Percentiles rank a stretch among this genome's conserved stretches.
Conservation (phyloP, 2,888 invertebrate species). For the Sabellastarte sp. region DNA sequence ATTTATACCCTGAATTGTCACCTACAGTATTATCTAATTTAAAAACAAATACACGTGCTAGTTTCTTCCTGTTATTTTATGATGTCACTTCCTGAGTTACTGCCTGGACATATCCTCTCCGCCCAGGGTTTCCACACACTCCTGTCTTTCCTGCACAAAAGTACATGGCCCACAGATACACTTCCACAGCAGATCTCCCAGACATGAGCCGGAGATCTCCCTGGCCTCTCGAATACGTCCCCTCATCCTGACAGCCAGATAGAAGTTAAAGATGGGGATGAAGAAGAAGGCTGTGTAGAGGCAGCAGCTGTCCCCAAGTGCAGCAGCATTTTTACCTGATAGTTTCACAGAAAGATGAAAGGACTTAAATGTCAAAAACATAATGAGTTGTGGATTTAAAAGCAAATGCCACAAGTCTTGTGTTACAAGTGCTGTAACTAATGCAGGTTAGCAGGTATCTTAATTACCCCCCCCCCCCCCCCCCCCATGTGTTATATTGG, state of each 20-base stretch:
- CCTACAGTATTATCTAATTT: too few relatives aligned
- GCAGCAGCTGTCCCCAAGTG: background rate
- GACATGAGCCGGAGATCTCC: background rate
- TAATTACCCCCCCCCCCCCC: too few relatives aligned
- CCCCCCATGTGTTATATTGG: too few relatives aligned
- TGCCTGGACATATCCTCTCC: background rate
- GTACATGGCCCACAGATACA: background rate
- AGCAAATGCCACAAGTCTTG: too few relatives aligned
- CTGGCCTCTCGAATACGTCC: background rate
- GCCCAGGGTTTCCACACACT: background rate
- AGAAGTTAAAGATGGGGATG: background rate
- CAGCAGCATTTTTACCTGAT: background rate
- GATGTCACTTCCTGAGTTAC: background rate
- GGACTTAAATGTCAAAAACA: too few relatives aligned
- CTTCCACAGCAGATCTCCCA: background rate
- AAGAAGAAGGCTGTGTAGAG: background rate
- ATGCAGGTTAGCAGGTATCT: too few relatives aligned
- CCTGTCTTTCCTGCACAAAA: background rate
- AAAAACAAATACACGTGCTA: too few relatives aligned
- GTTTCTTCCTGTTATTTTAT: too few relatives aligned
- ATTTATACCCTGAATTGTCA: too few relatives aligned
- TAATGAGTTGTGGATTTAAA: too few relatives aligned
- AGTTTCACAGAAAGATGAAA: too few relatives aligned
- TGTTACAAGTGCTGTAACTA: too few relatives aligned
- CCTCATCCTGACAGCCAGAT: background rate